phyloP scores from a whole-genome alignment of 37 sponge, comb jelly and placozoan species.

The Mnemiopsis leidyi region DNA sequence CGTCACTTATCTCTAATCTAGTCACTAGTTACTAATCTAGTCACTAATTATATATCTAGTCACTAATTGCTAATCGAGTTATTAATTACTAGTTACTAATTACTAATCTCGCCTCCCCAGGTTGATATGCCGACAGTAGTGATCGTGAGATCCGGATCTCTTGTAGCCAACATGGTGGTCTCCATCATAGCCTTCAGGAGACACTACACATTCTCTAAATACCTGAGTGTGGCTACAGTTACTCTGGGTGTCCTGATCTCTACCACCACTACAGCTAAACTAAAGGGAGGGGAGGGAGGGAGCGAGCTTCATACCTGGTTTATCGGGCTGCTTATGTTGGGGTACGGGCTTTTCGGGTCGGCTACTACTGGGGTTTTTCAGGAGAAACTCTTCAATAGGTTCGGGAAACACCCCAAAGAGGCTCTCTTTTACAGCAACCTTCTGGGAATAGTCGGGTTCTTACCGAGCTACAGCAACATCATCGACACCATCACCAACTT shows the following conservation, averaged over 20 bases:
- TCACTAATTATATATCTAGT: too few relatives aligned
- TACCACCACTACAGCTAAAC: constrained; percentile 14
- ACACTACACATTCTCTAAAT: constrained; percentile 11
- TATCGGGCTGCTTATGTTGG: constrained; percentile 39
- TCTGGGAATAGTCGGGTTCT: constrained; percentile 31
- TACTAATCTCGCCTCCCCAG: too few relatives aligned
- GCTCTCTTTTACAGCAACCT: constrained; percentile 52
- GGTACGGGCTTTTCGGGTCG: constrained; percentile 36
- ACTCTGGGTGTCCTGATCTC: constrained; percentile 46
- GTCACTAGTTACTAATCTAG: too few relatives aligned
- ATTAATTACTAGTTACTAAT: too few relatives aligned
- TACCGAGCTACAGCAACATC: constrained; percentile 9
- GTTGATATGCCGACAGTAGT: constrained; percentile 59
- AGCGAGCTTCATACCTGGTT: background rate
- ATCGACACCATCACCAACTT: background rate
- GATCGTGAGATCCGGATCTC: constrained; percentile 72
- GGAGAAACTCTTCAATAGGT: constrained; percentile 28
- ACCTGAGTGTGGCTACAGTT: constrained; percentile 31
- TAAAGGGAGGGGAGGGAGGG: background rate
- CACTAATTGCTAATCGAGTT: too few relatives aligned
- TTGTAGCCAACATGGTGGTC: constrained; percentile 82
- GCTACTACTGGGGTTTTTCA: constrained; percentile 44
- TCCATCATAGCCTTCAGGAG: constrained; percentile 43
- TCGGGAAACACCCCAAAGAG: constrained; percentile 49
- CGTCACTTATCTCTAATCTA: too few relatives aligned